Evolutionary conservation across 1,140 invertebrate species (phyloP).

Genomic region (Adelges cooleyi): DNA sequence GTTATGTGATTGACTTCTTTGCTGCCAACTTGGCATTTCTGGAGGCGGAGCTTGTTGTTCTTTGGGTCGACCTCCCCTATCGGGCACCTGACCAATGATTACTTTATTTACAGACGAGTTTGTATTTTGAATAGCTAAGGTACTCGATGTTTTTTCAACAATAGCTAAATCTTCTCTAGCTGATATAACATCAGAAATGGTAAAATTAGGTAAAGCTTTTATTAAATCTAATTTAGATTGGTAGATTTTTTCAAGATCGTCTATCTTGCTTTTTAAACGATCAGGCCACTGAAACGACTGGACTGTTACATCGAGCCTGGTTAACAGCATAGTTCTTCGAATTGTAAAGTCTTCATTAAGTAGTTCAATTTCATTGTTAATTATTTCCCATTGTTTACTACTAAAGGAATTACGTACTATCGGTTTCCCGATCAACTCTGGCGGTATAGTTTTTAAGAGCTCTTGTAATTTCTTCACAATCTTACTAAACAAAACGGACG

Average conservation of each 20-base stretch:
- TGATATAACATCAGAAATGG: constrained; percentile 61
- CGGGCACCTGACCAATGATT: constrained; percentile 73
- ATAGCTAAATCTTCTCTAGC: constrained; percentile 68
- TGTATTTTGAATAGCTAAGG: constrained; percentile 65
- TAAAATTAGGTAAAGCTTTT: constrained; percentile 48
- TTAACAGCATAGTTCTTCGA: constrained; percentile 75
- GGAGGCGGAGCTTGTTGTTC: constrained; percentile 84
- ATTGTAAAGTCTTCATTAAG: constrained; percentile 70
- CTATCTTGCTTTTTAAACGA: constrained; percentile 56
- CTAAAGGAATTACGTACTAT: constrained; percentile 61
- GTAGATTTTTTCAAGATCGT: constrained; percentile 59
- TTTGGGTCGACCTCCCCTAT: constrained; percentile 77
- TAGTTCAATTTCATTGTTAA: constrained; percentile 56
- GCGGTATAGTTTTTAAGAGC: constrained; percentile 49
- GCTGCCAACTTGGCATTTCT: constrained; percentile 89
- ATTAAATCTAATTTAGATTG: constrained; percentile 53
- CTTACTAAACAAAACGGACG: constrained; percentile 65
- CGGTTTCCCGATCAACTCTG: constrained; percentile 56
- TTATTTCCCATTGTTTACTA: constrained; percentile 67
- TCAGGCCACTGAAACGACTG: constrained; percentile 92
- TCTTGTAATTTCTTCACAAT: constrained; percentile 49
- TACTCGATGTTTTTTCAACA: constrained; percentile 78
- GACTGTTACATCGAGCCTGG: constrained; percentile 83
- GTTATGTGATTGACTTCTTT: constrained; percentile 36
- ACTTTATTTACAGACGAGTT: constrained; percentile 71